A percentile compares a stretch with the other conserved stretches of the same genome.
Evolutionary conservation across 1,140 invertebrate species (phyloP).

Genomic region (Pachypeltis micranthus): DNA sequence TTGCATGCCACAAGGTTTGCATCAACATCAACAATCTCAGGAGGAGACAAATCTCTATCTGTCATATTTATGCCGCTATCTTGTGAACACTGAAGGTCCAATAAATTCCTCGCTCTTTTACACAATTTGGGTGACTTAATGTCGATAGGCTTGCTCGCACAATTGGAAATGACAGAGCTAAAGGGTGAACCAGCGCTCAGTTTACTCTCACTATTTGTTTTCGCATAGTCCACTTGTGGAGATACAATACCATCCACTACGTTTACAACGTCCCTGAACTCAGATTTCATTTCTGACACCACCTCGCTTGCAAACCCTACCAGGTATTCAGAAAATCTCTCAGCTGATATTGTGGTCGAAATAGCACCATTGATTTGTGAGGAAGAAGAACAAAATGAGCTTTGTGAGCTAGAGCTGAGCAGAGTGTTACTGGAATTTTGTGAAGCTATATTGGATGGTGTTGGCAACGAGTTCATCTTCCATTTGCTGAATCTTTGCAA

Average conservation of each 20-base stretch:
- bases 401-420: not conserved
- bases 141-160: not conserved
- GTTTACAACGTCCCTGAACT: constrained; percentile 56
- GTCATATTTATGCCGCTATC: constrained; percentile 64
- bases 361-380: not conserved
- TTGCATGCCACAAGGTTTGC: too few relatives aligned
- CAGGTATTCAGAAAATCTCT: constrained; percentile 58
- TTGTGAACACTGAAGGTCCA: constrained; percentile 53
- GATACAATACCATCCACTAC: constrained; percentile 58
- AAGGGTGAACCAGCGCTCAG: not conserved
- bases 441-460: not conserved
- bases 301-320: constrained; percentile 64
- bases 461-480: constrained; percentile 11
- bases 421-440: not conserved
- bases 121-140: not conserved
- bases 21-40: too few relatives aligned
- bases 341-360: constrained; percentile 44
- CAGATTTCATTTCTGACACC: constrained; percentile 63
- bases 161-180: not conserved
- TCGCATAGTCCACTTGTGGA: constrained; percentile 33
- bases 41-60: constrained; percentile 42
- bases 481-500: constrained; percentile 1
- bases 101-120: constrained; percentile 17
- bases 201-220: not conserved
- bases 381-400: not conserved